A percentile compares a stretch with the other conserved stretches of the same genome.
These are phyloP conservation scores for chimpanzee (Pan troglodytes) DNA, from an alignment of 2,113 vertebrate species.

Conservation along the genomic window NHGRI_mPanTro3-v2.1_pri NC_072402.2:39030501-39031000, in stretches of 20 bases:
- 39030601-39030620: not conserved
- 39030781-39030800: not conserved
- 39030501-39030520: constrained; percentile 22
- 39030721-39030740: not conserved
- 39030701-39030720: not conserved
- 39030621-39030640: not conserved
- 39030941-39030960: not conserved
- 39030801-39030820: not conserved
- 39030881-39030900: not conserved
- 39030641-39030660: not conserved
- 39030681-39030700: not conserved
- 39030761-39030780: not conserved
- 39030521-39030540: not conserved
- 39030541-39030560: constrained; percentile 11
- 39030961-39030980: not conserved
- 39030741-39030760: not conserved
- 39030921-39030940: not conserved
- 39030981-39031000: not conserved
- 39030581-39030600: not conserved
- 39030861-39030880: not conserved
- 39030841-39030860: not conserved
- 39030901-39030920: not conserved
- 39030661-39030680: constrained; percentile 25
- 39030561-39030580: not conserved
- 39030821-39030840: not conserved